phyloP scores from a whole-genome alignment of 2,797 vertebrate species.

The Saxicola maurus region DNA sequence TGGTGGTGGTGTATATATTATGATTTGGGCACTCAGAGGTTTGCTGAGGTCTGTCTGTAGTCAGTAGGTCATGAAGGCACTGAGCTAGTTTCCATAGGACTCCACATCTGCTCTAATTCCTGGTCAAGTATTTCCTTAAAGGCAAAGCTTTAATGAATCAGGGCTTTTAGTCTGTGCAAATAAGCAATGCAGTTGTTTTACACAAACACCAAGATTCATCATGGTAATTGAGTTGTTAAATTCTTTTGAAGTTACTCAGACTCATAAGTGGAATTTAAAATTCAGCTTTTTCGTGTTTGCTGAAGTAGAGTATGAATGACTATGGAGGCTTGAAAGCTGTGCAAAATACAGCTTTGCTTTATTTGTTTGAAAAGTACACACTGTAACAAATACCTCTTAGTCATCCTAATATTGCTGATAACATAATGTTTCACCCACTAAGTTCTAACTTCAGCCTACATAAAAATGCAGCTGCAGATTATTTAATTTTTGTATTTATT shows the following conservation, averaged over 20 bases:
- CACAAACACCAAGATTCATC: background rate
- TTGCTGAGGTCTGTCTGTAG: background rate
- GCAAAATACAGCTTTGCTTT: background rate
- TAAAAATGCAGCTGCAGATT: background rate
- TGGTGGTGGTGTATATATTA: background rate
- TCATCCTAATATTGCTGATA: background rate
- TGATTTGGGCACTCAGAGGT: background rate
- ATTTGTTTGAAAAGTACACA: background rate
- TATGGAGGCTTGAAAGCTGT: background rate
- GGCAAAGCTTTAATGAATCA: background rate
- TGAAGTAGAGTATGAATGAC: background rate
- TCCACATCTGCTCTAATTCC: background rate
- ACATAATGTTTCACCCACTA: background rate
- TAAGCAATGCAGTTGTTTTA: background rate
- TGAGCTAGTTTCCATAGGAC: background rate
- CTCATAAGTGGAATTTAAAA: background rate
- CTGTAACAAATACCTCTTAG: background rate
- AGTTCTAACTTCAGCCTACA: background rate
- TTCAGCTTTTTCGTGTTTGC: background rate
- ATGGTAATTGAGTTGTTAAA: background rate
- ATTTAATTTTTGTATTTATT: background rate
- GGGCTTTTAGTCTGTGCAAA: background rate
- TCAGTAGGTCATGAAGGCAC: background rate
- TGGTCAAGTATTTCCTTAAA: background rate
- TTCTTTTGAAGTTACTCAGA: background rate